Evolutionary conservation across 1,140 invertebrate genomes (phyloP).

Genomic region (Mercenaria mercenaria): DNA sequence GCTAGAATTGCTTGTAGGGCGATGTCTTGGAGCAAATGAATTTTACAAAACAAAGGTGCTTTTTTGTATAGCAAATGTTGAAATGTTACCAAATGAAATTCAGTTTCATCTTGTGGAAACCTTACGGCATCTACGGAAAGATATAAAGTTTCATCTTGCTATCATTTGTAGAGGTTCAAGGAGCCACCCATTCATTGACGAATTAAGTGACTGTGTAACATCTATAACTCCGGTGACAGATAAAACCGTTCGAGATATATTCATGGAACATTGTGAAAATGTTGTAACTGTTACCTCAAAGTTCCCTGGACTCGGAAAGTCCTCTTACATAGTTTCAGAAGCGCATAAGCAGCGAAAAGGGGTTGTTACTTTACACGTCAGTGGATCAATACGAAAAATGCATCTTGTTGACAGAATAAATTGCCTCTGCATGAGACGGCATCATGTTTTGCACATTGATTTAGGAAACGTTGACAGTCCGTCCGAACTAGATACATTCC

Average conservation of each 20-base stretch:
- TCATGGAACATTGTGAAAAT: slow-evolving; percentile 40
- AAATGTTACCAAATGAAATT: slow-evolving; percentile 61
- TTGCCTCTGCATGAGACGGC: neutral
- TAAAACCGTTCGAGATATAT: slow-evolving; percentile 25
- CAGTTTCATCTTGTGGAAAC: slow-evolving; percentile 64
- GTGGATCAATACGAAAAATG: slow-evolving; percentile 51
- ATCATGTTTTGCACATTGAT: slow-evolving; percentile 69
- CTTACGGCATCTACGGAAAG: neutral
- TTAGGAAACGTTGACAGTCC: slow-evolving; percentile 57
- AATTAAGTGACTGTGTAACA: slow-evolving; percentile 38
- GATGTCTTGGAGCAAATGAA: slow-evolving; percentile 39
- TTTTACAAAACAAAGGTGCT: neutral
- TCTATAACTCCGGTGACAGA: slow-evolving; percentile 36
- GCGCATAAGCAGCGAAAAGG: slow-evolving; percentile 3
- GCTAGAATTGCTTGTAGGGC: slow-evolving; percentile 57
- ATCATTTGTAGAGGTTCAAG: slow-evolving; percentile 61
- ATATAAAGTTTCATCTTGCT: slow-evolving; percentile 27
- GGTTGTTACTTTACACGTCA: slow-evolving; percentile 63
- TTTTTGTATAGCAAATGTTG: slow-evolving; percentile 71
- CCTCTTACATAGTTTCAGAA: slow-evolving; percentile 35
- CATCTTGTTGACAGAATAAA: slow-evolving; percentile 43
- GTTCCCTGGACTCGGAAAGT: slow-evolving; percentile 70
- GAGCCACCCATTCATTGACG: slow-evolving; percentile 63
- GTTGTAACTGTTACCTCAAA: slow-evolving; percentile 64
- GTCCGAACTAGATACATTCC: slow-evolving; percentile 61